These are phyloP conservation scores for Dicerorhinus sumatrensis DNA, from an alignment of 2,113 vertebrate species.

Conservation along the genomic window DNA sequence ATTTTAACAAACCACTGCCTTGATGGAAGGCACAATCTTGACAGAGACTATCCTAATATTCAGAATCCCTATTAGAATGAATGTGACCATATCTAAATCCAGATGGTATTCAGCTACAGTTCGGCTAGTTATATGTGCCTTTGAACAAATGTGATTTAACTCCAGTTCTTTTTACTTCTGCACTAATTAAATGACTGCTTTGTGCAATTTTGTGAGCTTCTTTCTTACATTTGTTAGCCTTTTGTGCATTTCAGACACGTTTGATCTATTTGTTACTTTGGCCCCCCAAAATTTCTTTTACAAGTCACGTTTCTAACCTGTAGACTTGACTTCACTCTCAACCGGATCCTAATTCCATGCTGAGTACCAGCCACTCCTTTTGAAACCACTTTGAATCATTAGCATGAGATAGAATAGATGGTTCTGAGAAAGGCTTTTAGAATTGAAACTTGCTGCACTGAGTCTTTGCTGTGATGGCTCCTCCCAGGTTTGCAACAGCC, in stretches of 20 bases:
- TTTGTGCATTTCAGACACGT: not conserved
- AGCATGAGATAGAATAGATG: not conserved
- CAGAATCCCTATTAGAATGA: not conserved
- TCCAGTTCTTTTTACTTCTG: slow-evolving; percentile 5
- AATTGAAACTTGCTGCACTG: not conserved
- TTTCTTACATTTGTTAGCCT: slow-evolving; percentile 35
- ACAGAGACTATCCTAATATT: not conserved
- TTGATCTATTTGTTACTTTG: slow-evolving; percentile 41
- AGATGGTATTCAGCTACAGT: not conserved
- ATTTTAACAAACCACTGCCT: not conserved
- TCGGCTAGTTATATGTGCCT: not conserved
- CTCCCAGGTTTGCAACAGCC: not conserved
- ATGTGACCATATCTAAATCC: not conserved
- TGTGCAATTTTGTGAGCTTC: not conserved
- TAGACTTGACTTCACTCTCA: not conserved
- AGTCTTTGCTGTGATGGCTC: not conserved
- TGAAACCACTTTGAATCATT: not conserved
- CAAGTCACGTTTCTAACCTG: not conserved
- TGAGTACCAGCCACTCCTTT: not conserved
- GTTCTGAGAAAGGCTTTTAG: not conserved
- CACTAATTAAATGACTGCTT: not conserved
- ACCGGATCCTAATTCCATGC: not conserved
- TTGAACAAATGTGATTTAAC: slow-evolving; percentile 18
- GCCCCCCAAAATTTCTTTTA: not conserved
- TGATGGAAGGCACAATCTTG: not conserved